Percentiles rank a stretch among this genome's conserved stretches.
Conservation (phyloP, 2,113 vertebrate species). For the Microcebus jonahi region DNA sequence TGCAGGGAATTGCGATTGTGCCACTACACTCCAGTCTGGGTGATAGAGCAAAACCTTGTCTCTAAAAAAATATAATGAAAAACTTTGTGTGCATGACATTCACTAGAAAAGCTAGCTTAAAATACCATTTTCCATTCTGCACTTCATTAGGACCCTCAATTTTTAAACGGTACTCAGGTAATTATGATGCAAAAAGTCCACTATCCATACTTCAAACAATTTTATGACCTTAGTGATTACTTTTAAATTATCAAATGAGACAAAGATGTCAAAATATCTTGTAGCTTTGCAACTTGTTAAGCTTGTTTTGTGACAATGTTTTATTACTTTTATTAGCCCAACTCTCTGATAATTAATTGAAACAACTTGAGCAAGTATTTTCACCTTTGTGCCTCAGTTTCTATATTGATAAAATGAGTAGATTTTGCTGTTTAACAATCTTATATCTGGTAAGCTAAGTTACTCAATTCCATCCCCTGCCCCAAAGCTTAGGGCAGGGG, state of each 20-base stretch:
- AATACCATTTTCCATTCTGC: neutral
- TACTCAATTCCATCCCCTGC: neutral
- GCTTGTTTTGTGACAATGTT: neutral
- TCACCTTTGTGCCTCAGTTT: constrained; percentile 18
- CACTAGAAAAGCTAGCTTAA: neutral
- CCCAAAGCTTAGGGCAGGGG: no score
- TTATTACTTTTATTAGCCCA: constrained; percentile 33
- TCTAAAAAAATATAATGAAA: neutral
- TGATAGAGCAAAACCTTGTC: no score
- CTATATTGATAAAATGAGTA: neutral
- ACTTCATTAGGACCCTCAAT: no score
- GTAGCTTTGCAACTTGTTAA: neutral
- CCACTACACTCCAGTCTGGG: no score
- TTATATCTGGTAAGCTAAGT: neutral
- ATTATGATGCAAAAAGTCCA: neutral
- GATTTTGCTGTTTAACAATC: neutral
- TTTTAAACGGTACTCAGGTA: neutral
- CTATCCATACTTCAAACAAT: neutral
- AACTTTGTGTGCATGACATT: neutral
- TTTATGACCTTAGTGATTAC: neutral
- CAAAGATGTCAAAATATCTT: neutral
- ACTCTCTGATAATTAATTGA: neutral
- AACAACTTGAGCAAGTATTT: neutral
- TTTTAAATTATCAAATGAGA: constrained; percentile 2
- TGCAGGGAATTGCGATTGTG: no score